Evolutionary conservation across 2,888 invertebrate species (phyloP), one percentile per base, ranked within the genome.

Genomic region (Orchesella flavescens): DNA sequence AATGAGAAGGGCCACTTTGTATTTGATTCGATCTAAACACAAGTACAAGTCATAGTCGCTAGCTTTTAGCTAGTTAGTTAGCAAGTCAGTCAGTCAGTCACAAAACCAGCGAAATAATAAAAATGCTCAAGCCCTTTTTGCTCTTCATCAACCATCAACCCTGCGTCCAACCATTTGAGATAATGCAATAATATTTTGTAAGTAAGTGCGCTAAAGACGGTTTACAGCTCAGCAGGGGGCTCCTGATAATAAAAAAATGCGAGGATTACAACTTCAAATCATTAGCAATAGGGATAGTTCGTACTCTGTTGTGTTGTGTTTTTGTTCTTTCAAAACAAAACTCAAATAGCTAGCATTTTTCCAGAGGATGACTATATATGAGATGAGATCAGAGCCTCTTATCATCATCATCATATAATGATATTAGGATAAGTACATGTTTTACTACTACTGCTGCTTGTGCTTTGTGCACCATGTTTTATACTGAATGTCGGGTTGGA

Each of bases 181-280:
- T 76, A 76, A 76, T 76, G 76, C 66, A 68, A 76, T 76, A 75
- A 75, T 76, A 76, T 76, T 76, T 76, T 76, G 68, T 66, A 68
- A 75, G 65, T 66, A 75, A 57, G 68, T 65, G 44, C 43, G 24
- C 66, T 65, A 75, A 57, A 65, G 55, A 34, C 76, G 66, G 76
- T 76, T 76, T 76, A 66, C 66, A 23, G 43, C 76, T 66, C 76
- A 76, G 76, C 76, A 66, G 53, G 76, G 76, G 12, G 66, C 65
- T 74, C 76, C 66, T 68, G 68, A 76, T 76, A 57, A n/a, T n/a
- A n/a, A n/a, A 75, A 57, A 55, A 12, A 76, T 68, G 66, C 65
- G 49, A 65, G 34, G 74, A 63, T 74, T 65, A 63, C 65, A 49
- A 53, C 5, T 43, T 21, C 34, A 59, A 19, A 72, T 68, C 15